Evolutionary conservation across 2,797 vertebrate genomes (phyloP).

Genomic region (Sphenodon punctatus): DNA sequence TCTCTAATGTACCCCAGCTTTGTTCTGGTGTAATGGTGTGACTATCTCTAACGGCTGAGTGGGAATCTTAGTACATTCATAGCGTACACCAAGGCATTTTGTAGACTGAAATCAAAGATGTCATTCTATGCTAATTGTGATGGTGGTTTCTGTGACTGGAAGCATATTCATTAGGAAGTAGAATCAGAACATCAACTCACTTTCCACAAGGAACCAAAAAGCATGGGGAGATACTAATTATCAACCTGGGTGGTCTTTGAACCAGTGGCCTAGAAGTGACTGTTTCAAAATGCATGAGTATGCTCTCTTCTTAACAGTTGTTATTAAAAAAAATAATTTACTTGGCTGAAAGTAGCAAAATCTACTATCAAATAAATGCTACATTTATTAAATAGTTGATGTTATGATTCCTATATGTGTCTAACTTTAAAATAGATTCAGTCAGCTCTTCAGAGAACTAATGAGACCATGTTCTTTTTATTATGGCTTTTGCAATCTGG

Average conservation of each 20-base stretch:
- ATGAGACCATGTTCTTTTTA: rapidly evolving
- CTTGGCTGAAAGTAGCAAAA: neutral
- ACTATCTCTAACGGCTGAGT: neutral
- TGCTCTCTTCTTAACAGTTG: neutral
- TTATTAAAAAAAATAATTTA: neutral
- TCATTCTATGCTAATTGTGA: neutral
- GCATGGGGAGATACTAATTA: neutral
- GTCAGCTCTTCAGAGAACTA: neutral
- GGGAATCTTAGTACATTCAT: constrained; percentile 9
- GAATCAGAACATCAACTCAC: neutral
- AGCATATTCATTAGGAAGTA: neutral
- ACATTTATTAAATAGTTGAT: neutral
- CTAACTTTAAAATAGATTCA: neutral
- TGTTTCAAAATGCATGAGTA: neutral
- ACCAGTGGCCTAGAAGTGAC: neutral
- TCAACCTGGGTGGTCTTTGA: neutral
- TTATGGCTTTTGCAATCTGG: neutral
- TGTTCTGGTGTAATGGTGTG: neutral
- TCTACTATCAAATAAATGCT: neutral
- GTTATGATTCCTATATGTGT: neutral
- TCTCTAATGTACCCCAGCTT: neutral
- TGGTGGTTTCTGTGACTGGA: neutral
- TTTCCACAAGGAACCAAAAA: constrained; percentile 6
- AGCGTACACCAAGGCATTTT: neutral
- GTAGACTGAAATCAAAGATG: constrained; percentile 8